phyloP scores from a whole-genome alignment of 2,797 vertebrate genomes.

The Anniella stebbinsi region DNA sequence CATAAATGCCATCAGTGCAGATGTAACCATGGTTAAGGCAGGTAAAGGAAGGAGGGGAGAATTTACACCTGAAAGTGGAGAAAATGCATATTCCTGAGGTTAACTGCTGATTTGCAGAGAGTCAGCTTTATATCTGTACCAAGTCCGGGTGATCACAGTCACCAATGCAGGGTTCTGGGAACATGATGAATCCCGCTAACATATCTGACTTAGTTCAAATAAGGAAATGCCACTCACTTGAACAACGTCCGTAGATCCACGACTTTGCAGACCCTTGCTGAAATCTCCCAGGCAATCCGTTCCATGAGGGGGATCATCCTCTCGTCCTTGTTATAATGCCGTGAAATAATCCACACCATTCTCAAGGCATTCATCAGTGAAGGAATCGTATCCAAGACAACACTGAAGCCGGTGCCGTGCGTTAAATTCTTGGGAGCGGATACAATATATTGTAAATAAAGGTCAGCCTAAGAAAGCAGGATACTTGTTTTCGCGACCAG shows the following conservation, averaged over 20 bases:
- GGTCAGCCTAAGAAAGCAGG: background rate
- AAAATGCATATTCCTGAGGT: background rate
- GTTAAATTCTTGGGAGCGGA: slow-evolving; percentile 83
- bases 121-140: background rate
- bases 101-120: background rate
- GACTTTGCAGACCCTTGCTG: slow-evolving; percentile 80
- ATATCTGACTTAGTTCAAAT: background rate
- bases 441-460: background rate
- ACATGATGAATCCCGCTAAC: background rate
- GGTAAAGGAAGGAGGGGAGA: background rate
- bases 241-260: slow-evolving; percentile 86
- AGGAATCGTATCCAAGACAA: slow-evolving; percentile 86
- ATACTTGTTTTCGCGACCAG: background rate
- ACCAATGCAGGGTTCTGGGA: rapidly evolving
- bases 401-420: slow-evolving; percentile 78
- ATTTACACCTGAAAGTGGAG: background rate
- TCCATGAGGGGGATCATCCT: slow-evolving; percentile 92
- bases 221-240: slow-evolving; percentile 78
- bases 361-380: slow-evolving; percentile 88
- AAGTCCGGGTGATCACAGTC: too few species aligned
- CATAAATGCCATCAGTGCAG: background rate
- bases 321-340: slow-evolving; percentile 90
- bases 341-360: slow-evolving; percentile 92
- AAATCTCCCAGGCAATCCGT: slow-evolving; percentile 92
- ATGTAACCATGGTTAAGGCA: background rate